Evolutionary conservation across 2,888 invertebrate species (phyloP).

Genomic region (Dusona sp.): DNA sequence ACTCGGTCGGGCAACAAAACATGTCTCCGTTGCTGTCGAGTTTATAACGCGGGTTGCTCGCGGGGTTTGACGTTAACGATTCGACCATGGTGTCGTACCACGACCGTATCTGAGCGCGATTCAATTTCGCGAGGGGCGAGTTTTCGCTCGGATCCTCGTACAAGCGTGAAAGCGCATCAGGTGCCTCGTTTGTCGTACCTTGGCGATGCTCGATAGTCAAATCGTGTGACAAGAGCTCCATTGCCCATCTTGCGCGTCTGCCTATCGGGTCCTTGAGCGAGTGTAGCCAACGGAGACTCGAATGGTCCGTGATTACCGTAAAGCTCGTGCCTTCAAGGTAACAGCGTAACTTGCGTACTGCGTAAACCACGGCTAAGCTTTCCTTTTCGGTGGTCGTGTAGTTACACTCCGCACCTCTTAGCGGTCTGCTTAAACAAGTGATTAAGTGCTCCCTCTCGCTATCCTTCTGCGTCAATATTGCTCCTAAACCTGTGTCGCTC

Average conservation of each 20-base stretch:
- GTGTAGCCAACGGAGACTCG: conserved; percentile 69
- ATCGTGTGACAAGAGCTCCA: conserved; percentile 25
- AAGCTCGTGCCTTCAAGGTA: conserved; percentile 69
- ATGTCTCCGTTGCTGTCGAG: background rate
- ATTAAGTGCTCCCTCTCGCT: conserved; percentile 48
- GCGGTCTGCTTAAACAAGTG: conserved; percentile 52
- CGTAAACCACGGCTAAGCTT: conserved; percentile 61
- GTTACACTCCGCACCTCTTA: conserved; percentile 42
- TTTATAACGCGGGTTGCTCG: background rate
- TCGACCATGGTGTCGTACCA: conserved; percentile 16
- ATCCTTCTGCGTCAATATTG: conserved; percentile 51
- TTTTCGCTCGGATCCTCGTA: background rate
- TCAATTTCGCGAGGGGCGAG: background rate
- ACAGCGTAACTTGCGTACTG: conserved; percentile 53
- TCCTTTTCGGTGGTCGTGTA: conserved; percentile 62
- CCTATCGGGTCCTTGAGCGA: conserved; percentile 70
- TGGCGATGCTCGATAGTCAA: conserved; percentile 27
- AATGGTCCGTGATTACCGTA: conserved; percentile 74
- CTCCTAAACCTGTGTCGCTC: conserved; percentile 52
- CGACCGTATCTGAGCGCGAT: background rate
- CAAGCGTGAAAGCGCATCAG: conserved; percentile 35
- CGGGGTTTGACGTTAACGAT: background rate
- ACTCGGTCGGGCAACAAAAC: conserved; percentile 6
- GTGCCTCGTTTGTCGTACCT: conserved; percentile 20
- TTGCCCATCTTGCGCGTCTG: conserved; percentile 22